Base-by-base conservation (phyloP, 1,140 invertebrate species). In the Leptinotarsa undecemlineata region DNA sequence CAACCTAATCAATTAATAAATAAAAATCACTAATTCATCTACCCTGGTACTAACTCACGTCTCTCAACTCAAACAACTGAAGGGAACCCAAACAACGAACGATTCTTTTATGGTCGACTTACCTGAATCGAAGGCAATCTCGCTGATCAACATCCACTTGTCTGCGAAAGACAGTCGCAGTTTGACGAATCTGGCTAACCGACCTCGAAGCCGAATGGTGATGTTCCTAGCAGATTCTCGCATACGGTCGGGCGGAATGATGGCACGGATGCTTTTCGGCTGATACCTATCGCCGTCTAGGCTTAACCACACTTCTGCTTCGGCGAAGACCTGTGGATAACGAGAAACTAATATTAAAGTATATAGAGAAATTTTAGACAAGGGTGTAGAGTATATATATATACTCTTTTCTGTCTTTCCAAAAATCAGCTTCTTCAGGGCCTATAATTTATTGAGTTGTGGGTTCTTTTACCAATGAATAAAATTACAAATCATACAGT, bases 81-180 rank as follows among this genome's bases (percentile, higher is more conserved):
- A 42, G 8, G 33, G 0, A 42, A 42, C 33, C 33, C 33, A 42
- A 42, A 42, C 8, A 42, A 11, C 8, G 33, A 11, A 0, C 2
- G 33, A 11, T 11, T 33, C 0, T 15, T 57, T 57, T 57, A 4
- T 57, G 51, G 1, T 57, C 51, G 17, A 70, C 88, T 90, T 85
- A 93, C 92, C 91, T 82, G 92, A 93, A 83, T 93, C 91, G 80
- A 94, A 95, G 74, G 89, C 88, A 68, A 96, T 90, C 86, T 97
- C 96, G 82, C 94, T 95, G 76, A 97, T 89, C 87, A 97, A 89
- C 76, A 97, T 92, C 95, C 95, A 97, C 76, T 90, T 89, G 13
- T 92, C 88, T 67, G 93, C 92, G 83, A 96, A 97, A 85, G 91
- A 93, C 48, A 97, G 88, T 79, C 94, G 91, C 47, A 96, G 85